phyloP scores from a whole-genome alignment of 1,140 invertebrate genomes.

The Rhynchophorus ferrugineus region DNA sequence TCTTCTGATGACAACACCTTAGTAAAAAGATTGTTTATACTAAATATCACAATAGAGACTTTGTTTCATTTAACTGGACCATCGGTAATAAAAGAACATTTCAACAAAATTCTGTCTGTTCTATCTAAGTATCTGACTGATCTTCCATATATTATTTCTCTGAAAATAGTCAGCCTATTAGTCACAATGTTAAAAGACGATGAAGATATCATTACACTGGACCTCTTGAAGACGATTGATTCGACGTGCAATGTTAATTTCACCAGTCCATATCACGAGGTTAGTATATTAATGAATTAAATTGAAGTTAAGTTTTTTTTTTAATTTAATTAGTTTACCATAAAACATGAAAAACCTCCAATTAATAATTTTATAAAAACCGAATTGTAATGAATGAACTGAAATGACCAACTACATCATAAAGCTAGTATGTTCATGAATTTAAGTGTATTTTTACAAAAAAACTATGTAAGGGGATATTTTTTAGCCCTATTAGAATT shows the following conservation, averaged over 20 bases:
- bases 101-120: conserved; percentile 18
- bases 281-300: conserved; percentile 40
- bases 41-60: conserved; percentile 50
- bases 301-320: conserved; percentile 24
- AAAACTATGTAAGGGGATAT: too few species aligned
- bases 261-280: conserved; percentile 55
- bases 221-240: conserved; percentile 47
- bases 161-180: conserved; percentile 45
- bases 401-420: too few species aligned
- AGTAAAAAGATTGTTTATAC: conserved; percentile 44
- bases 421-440: too few species aligned
- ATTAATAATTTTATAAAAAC: too few species aligned
- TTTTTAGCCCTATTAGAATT: too few species aligned
- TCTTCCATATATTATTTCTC: conserved; percentile 14
- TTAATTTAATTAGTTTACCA: too few species aligned
- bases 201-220: conserved; percentile 41
- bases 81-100: conserved; percentile 14
- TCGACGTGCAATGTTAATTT: conserved; percentile 49
- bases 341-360: too few species aligned
- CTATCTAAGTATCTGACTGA: conserved; percentile 23
- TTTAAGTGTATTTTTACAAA: too few species aligned
- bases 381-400: too few species aligned
- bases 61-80: conserved; percentile 47
- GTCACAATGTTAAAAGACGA: conserved; percentile 39
- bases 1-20: conserved; percentile 10